Evolutionary conservation across 30 jellyfish, hydroid and myxozoan genomes (phyloP).

Genomic region (Phacellophora camtschatica): DNA sequence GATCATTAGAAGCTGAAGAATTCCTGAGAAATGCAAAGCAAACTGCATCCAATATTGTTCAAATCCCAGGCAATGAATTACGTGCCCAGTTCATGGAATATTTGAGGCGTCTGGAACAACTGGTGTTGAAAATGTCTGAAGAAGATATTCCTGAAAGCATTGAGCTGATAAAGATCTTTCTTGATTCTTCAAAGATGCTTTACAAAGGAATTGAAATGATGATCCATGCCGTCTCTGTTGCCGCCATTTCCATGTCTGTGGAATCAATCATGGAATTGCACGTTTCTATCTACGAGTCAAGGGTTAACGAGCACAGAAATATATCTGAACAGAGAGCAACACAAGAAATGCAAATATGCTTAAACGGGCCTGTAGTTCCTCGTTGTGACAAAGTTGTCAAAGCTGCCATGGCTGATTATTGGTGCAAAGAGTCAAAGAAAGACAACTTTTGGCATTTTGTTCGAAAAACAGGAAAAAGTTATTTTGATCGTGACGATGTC

Average conservation of each 20-base stretch:
- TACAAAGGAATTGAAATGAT: conserved; percentile 9
- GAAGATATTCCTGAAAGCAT: neutral
- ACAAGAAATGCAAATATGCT: conserved; percentile 18
- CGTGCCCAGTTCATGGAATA: neutral
- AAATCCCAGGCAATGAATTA: neutral
- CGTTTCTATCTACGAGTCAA: conserved; percentile 6
- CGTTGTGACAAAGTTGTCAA: conserved; percentile 1
- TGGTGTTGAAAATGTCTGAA: neutral
- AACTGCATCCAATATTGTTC: neutral
- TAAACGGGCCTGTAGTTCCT: conserved; percentile 17
- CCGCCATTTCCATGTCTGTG: conserved; percentile 32
- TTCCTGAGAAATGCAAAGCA: conserved; percentile 1
- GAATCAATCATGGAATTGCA: conserved; percentile 28
- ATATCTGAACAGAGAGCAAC: conserved; percentile 13
- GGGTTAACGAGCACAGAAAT: conserved; percentile 6
- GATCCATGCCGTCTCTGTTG: conserved; percentile 2
- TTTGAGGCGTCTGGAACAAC: neutral
- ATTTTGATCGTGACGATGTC: no score
- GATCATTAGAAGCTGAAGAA: neutral
- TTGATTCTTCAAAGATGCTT: neutral
- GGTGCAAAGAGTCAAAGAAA: neutral
- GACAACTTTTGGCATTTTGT: conserved; percentile 1
- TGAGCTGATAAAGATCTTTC: neutral
- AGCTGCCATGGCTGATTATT: neutral
- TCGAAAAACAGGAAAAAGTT: neutral